These are phyloP conservation scores for Zygothrica quintamaculata DNA, from an alignment of 2,888 invertebrate genomes.

Conservation along the genomic window DNA sequence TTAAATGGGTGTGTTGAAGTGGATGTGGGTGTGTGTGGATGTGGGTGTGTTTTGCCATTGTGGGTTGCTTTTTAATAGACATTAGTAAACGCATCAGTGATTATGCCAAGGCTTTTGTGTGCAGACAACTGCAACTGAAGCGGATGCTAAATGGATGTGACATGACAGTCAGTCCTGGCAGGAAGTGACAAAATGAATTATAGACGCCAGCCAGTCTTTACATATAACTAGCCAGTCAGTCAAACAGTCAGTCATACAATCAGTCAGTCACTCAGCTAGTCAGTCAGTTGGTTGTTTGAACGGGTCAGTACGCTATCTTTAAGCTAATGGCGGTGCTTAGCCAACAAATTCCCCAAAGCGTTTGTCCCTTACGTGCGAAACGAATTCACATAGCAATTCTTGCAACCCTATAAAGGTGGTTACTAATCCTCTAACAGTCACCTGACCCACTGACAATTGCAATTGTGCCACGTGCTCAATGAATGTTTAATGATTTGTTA, in stretches of 20 bases:
- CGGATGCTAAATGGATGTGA: conserved; percentile 78
- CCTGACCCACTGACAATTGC: conserved; percentile 63
- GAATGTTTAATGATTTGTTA: conserved; percentile 85
- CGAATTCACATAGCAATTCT: conserved; percentile 8
- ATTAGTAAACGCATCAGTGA: conserved; percentile 77
- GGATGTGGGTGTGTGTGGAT: conserved; percentile 1
- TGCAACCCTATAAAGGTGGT: conserved; percentile 40
- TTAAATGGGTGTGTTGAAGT: conserved; percentile 6
- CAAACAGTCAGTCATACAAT: conserved; percentile 14
- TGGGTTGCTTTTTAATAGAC: conserved; percentile 74
- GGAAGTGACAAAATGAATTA: conserved; percentile 73
- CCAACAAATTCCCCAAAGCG: conserved; percentile 66
- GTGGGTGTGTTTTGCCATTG: conserved; percentile 30
- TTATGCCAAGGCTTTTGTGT: conserved; percentile 65
- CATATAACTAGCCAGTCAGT: conserved; percentile 1
- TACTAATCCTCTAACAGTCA: conserved; percentile 15
- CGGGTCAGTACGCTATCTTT: conserved; percentile 32
- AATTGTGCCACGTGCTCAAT: conserved; percentile 83
- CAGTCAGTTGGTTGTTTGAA: conserved; percentile 2
- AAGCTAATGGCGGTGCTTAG: conserved; percentile 49
- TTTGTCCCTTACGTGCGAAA: conserved; percentile 53
- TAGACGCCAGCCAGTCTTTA: conserved; percentile 47
- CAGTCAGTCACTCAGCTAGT: conserved; percentile 10
- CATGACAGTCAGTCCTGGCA: conserved; percentile 56
- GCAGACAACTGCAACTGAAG: conserved; percentile 79